Evolutionary conservation across 2,888 invertebrate species (phyloP).

Genomic region (Brachyptera risi): DNA sequence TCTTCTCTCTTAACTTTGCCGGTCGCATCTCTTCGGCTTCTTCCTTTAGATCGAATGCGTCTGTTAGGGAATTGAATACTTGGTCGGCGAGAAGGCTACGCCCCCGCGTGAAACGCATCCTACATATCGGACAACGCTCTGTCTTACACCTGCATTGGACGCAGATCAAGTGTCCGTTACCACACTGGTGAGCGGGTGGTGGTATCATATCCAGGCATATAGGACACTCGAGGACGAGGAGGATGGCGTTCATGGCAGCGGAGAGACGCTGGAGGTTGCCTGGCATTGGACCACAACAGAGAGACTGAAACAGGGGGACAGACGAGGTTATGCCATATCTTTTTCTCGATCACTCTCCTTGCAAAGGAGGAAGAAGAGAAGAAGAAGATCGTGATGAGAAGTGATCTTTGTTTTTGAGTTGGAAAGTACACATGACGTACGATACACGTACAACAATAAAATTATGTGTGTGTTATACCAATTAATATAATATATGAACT

Average conservation of each 20-base stretch:
- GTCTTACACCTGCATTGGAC: conserved; percentile 32
- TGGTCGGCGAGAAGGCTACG: conserved; percentile 54
- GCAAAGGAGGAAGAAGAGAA: no score
- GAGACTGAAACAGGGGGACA: conserved; percentile 37
- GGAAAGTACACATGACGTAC: no score
- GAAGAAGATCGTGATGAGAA: no score
- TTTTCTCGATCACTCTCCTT: no score
- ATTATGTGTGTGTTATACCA: no score
- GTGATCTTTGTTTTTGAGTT: no score
- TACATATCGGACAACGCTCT: conserved; percentile 34
- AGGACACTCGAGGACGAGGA: conserved; percentile 42
- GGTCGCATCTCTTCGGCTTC: conserved; percentile 41
- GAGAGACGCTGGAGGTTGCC: conserved; percentile 51
- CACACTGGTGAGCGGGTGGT: conserved; percentile 37
- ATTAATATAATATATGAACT: no score
- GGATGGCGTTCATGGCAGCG: conserved; percentile 50
- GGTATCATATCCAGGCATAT: conserved; percentile 36
- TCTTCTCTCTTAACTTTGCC: conserved; percentile 48
- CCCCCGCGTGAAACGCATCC: conserved; percentile 45
- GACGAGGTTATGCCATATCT: no score
- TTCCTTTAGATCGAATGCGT: conserved; percentile 48
- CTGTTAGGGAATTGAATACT: conserved; percentile 50
- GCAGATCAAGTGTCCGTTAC: conserved; percentile 36
- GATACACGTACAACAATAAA: no score
- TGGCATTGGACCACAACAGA: conserved; percentile 56